Conservation (phyloP, 2,113 vertebrate species). For the Gopherus evgoodei region DNA sequence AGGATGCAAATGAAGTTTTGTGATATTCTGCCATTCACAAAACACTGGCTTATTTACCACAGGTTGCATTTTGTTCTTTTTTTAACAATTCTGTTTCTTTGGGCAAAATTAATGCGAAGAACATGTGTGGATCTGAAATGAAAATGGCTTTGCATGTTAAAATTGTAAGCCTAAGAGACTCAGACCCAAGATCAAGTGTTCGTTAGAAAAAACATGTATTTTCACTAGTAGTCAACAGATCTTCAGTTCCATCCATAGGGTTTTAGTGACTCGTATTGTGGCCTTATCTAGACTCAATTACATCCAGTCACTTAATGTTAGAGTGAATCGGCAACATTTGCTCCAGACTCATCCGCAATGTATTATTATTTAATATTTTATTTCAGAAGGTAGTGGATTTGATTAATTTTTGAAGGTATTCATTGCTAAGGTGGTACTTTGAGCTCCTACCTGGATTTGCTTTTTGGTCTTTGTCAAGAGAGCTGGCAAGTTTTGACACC, state of each 20-base stretch:
- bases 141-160: background rate
- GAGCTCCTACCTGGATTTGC: background rate
- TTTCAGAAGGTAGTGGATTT: background rate
- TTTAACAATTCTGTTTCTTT: background rate
- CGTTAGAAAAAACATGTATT: background rate
- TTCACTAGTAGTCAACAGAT: background rate
- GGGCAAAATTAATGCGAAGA: background rate
- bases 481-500: background rate
- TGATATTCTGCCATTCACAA: background rate
- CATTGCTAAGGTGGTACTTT: background rate
- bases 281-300: background rate
- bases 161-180: background rate
- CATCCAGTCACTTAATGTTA: background rate
- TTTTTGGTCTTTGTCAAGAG: background rate
- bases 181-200: constrained; percentile 30
- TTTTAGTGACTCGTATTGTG: background rate
- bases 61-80: background rate
- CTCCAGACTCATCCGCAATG: background rate
- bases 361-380: background rate
- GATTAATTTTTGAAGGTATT: background rate
- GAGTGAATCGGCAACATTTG: background rate
- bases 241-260: background rate
- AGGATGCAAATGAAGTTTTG: background rate
- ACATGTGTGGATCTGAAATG: background rate
- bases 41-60: background rate